These are phyloP conservation scores for Coelopa pilipes DNA, from an alignment of 2,888 invertebrate genomes.

Conservation along the genomic window DNA sequence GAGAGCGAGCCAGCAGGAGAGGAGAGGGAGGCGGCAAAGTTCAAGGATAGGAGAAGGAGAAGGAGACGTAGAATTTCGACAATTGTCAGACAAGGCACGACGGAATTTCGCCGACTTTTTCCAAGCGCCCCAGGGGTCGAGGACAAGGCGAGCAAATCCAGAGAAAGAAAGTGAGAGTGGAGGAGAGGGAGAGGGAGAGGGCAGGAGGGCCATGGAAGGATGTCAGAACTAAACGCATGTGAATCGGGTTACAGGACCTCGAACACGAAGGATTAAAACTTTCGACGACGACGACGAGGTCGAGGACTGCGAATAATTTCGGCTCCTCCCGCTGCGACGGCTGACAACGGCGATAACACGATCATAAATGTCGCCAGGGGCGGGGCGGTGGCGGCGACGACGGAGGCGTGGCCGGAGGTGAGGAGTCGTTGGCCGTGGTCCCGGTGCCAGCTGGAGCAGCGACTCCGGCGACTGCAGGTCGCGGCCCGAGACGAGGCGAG, in stretches of 20 bases:
- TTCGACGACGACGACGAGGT: background rate
- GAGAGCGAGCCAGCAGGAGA: no score
- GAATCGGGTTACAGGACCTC: background rate
- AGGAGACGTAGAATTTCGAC: slow-evolving; percentile 5
- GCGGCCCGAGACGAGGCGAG: background rate
- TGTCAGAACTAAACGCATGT: background rate
- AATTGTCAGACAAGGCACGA: background rate
- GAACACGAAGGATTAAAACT: slow-evolving; percentile 18
- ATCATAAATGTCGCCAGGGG: slow-evolving; percentile 21
- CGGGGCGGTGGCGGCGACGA: background rate
- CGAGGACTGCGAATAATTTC: background rate
- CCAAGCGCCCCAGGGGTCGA: no score
- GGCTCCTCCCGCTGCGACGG: background rate
- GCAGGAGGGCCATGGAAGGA: no score
- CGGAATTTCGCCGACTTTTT: no score
- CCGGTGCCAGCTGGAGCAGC: background rate
- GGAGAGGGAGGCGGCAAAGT: no score
- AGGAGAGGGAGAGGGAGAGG: no score
- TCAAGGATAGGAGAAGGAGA: background rate
- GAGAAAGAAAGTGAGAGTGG: no score
- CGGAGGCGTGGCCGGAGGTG: background rate
- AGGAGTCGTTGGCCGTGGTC: background rate
- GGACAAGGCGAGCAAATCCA: no score
- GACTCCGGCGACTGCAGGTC: background rate
- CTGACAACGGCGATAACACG: slow-evolving; percentile 23